These are phyloP conservation scores for Leptodirus hochenwartii DNA, from an alignment of 2,888 invertebrate species.

Conservation along the genomic window DNA sequence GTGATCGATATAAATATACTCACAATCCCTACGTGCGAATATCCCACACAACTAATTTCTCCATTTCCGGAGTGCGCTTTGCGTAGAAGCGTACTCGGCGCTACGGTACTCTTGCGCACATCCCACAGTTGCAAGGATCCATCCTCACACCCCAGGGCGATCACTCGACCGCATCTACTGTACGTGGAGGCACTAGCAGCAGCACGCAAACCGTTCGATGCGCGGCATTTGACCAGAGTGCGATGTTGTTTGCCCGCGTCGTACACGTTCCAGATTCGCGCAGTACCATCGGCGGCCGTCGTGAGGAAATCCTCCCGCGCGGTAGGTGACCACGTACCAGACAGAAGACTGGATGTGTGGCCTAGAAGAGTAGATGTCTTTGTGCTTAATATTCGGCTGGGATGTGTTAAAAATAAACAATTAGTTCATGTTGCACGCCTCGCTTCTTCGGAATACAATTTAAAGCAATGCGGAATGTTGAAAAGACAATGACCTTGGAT, in stretches of 20 bases:
- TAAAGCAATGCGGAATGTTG: no score
- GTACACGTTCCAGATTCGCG: constrained; percentile 78
- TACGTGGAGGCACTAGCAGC: constrained; percentile 59
- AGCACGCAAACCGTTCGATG: constrained; percentile 70
- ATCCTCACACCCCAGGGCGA: constrained; percentile 84
- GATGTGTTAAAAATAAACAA: no score
- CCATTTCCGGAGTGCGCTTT: constrained; percentile 62
- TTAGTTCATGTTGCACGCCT: no score
- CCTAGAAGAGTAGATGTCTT: no score
- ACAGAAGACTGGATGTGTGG: constrained; percentile 78
- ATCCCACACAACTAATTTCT: constrained; percentile 74
- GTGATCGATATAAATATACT: background rate
- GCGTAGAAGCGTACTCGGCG: constrained; percentile 58
- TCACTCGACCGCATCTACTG: constrained; percentile 54
- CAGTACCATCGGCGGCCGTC: constrained; percentile 82
- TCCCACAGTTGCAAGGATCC: constrained; percentile 98
- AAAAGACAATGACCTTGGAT: no score
- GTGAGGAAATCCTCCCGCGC: constrained; percentile 86
- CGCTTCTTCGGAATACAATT: no score
- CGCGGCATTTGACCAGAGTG: constrained; percentile 69
- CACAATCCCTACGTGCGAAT: constrained; percentile 82
- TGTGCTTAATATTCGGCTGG: no score
- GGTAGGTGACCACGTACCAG: constrained; percentile 88
- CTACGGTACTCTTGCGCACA: constrained; percentile 76
- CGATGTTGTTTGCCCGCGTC: constrained; percentile 57